phyloP scores from a whole-genome alignment of 2,797 vertebrate species.

The Notolabrus celidotus region DNA sequence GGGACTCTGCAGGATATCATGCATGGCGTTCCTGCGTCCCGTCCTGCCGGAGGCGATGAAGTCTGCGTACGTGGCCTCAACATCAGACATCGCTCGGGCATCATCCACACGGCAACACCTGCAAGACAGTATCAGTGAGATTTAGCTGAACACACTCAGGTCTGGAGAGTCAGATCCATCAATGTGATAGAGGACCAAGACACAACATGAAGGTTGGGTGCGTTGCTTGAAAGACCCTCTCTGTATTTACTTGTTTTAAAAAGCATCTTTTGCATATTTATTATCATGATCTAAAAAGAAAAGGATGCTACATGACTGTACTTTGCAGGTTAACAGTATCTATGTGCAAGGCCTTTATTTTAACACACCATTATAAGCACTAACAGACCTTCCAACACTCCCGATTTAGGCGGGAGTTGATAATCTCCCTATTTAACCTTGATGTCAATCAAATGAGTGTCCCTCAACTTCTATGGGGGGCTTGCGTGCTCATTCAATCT shows the following conservation, averaged over 20 bases:
- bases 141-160: neutral
- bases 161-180: neutral
- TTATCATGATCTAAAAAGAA: neutral
- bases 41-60: conserved; percentile 97
- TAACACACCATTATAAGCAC: too few relatives aligned
- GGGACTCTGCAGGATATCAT: conserved; percentile 95
- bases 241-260: neutral
- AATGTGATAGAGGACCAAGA: too few relatives aligned
- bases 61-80: conserved; percentile 98
- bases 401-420: too few relatives aligned
- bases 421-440: too few relatives aligned
- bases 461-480: too few relatives aligned
- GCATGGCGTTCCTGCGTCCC: conserved; percentile 95
- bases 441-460: too few relatives aligned
- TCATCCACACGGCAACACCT: conserved; percentile 73
- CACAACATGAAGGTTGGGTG: neutral
- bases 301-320: too few relatives aligned
- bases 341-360: too few relatives aligned
- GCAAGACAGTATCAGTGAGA: neutral
- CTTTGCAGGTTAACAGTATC: too few relatives aligned
- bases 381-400: too few relatives aligned
- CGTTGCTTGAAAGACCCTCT: neutral
- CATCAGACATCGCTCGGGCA: conserved; percentile 94
- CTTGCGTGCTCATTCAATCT: too few relatives aligned
- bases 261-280: neutral